A percentile compares a stretch with the other conserved stretches of the same genome.
Evolutionary conservation across 2,113 vertebrate species (phyloP).

Genomic region (Cephalopterus ornatus): DNA sequence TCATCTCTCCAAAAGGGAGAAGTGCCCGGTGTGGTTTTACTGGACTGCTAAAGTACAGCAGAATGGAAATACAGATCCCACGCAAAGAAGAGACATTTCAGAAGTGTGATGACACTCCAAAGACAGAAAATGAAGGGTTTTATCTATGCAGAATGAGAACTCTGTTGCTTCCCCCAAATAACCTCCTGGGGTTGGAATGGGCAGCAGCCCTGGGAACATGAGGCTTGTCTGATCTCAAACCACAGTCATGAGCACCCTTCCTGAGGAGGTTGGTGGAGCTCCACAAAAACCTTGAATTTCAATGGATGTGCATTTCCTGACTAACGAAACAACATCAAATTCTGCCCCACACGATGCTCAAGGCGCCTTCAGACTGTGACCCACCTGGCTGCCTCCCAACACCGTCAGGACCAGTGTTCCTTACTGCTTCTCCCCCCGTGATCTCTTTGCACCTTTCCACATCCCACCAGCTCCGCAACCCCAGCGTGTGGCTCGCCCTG

Average conservation of each 20-base stretch:
- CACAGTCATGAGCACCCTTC: not conserved
- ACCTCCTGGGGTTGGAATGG: not conserved
- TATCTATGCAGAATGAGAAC: not conserved
- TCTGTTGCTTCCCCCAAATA: not conserved
- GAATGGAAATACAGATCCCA: not conserved
- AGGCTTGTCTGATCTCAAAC: not conserved
- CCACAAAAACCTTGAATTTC: not conserved
- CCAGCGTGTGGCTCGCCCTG: not conserved
- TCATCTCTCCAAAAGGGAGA: not conserved
- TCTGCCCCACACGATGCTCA: not conserved
- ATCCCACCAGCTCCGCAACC: no score
- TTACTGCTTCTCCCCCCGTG: accelerated
- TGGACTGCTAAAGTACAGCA: not conserved
- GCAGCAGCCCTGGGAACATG: not conserved
- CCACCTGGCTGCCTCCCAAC: not conserved
- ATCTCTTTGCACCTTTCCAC: not conserved
- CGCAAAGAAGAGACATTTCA: not conserved
- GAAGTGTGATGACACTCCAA: not conserved
- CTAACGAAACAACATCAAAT: not conserved
- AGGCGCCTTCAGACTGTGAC: not conserved
- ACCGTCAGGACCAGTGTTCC: not conserved
- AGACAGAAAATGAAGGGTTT: constrained; percentile 1
- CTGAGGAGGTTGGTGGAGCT: not conserved
- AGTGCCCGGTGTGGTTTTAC: not conserved
- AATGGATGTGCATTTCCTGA: not conserved